These are phyloP conservation scores for Selenia dentaria DNA, from an alignment of 2,888 invertebrate genomes.

Conservation along the genomic window DNA sequence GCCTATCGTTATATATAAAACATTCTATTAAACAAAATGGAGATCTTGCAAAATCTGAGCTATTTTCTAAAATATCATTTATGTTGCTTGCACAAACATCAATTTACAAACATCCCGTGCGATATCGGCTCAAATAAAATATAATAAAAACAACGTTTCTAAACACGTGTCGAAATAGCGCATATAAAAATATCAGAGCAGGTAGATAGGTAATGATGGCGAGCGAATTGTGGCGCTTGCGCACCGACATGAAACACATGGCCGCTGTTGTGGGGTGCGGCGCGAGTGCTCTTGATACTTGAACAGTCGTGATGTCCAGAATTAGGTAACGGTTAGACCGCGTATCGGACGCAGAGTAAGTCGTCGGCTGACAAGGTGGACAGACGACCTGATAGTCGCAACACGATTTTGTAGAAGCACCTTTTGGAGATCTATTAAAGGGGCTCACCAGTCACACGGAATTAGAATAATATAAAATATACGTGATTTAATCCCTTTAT, in stretches of 20 bases:
- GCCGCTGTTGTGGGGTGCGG: conserved; percentile 50
- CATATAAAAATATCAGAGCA: conserved; percentile 70
- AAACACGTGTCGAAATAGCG: conserved; percentile 54
- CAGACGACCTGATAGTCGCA: no score
- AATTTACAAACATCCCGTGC: conserved; percentile 30
- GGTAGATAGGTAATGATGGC: conserved; percentile 67
- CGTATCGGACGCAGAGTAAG: no score
- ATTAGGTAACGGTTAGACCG: no score
- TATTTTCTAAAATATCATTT: neutral
- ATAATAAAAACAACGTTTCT: conserved; percentile 32
- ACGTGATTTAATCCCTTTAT: no score
- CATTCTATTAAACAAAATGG: neutral
- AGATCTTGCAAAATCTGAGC: conserved; percentile 2
- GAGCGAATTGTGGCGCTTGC: conserved; percentile 68
- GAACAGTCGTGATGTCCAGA: no score
- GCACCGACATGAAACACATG: conserved; percentile 72
- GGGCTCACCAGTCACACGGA: no score
- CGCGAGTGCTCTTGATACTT: conserved; percentile 45
- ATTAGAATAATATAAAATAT: no score
- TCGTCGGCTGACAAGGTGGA: no score
- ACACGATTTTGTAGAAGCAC: no score
- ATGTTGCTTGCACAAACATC: conserved; percentile 3
- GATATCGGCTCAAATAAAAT: conserved; percentile 32
- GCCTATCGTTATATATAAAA: no score
- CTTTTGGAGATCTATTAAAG: no score